Evolutionary conservation across 2,888 invertebrate genomes (phyloP).

Genomic region (Drosophila prostipennis): DNA sequence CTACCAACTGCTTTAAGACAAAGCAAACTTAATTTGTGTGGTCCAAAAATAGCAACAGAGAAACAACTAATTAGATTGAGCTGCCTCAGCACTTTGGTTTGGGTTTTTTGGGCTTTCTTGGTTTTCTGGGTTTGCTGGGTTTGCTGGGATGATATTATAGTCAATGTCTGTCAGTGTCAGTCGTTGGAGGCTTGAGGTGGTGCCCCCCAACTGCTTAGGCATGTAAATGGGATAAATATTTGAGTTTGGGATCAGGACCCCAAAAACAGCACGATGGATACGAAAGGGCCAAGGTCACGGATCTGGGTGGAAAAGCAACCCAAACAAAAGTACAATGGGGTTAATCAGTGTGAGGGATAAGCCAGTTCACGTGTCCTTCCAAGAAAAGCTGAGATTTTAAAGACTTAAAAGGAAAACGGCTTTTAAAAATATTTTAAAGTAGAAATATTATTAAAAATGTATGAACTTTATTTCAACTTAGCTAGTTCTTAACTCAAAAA

Average conservation of each 20-base stretch:
- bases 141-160: slow-evolving; percentile 1
- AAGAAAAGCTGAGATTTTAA: neutral
- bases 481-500: too few relatives aligned
- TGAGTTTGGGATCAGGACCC: slow-evolving; percentile 30
- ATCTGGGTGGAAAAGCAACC: neutral
- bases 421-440: too few relatives aligned
- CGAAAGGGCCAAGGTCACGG: slow-evolving; percentile 14
- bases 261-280: neutral
- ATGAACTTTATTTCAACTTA: too few relatives aligned
- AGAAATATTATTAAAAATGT: too few relatives aligned
- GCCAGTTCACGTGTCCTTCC: neutral
- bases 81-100: slow-evolving; percentile 16
- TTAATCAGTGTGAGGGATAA: neutral
- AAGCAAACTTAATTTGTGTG: slow-evolving; percentile 25
- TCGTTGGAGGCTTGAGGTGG: neutral
- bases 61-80: slow-evolving; percentile 40
- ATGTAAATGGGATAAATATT: slow-evolving; percentile 45
- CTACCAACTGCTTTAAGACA: slow-evolving; percentile 21
- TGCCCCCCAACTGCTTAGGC: slow-evolving; percentile 19
- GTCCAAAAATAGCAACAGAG: slow-evolving; percentile 26
- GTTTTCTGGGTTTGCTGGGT: too few relatives aligned
- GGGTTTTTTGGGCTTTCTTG: slow-evolving; percentile 4
- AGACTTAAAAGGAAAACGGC: neutral
- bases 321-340: neutral
- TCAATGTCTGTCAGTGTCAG: slow-evolving; percentile 29